Conservation (phyloP, 2,888 invertebrate genomes). For the Stictocephala bisonia region DNA sequence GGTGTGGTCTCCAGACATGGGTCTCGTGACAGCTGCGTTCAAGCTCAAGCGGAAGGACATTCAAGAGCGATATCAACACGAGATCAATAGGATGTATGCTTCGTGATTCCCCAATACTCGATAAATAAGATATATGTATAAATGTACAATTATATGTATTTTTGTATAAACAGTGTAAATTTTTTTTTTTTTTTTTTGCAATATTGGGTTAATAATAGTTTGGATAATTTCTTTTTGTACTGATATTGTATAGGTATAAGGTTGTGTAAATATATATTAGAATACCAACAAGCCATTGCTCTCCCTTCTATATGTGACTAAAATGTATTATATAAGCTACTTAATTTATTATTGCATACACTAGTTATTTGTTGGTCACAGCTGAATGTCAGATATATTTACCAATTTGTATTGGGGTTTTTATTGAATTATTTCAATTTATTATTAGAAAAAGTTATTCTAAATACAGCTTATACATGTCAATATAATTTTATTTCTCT, state of each 20-base stretch:
- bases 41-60: conserved; percentile 98
- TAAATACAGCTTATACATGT: too few species aligned
- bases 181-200: conserved; percentile 9
- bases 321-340: not conserved
- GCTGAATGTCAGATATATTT: too few species aligned
- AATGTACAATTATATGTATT: conserved; percentile 11
- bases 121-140: not conserved
- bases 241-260: too few species aligned
- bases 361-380: too few species aligned
- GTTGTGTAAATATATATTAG: too few species aligned
- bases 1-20: conserved; percentile 97
- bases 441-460: too few species aligned
- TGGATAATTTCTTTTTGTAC: conserved; percentile 20
- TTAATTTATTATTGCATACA: conserved; percentile 5
- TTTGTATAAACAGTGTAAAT: conserved; percentile 16
- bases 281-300: too few species aligned
- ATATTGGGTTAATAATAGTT: conserved; percentile 3
- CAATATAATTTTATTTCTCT: too few species aligned
- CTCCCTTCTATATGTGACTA: too few species aligned
- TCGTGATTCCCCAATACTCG: conserved; percentile 72
- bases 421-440: too few species aligned
- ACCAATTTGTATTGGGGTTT: too few species aligned
- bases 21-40: conserved; percentile 97
- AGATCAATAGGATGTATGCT: conserved; percentile 94
- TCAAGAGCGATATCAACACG: conserved; percentile 91